These are phyloP conservation scores for Plutomurus gul DNA, from an alignment of 1,140 invertebrate genomes.

Conservation along the genomic window DNA sequence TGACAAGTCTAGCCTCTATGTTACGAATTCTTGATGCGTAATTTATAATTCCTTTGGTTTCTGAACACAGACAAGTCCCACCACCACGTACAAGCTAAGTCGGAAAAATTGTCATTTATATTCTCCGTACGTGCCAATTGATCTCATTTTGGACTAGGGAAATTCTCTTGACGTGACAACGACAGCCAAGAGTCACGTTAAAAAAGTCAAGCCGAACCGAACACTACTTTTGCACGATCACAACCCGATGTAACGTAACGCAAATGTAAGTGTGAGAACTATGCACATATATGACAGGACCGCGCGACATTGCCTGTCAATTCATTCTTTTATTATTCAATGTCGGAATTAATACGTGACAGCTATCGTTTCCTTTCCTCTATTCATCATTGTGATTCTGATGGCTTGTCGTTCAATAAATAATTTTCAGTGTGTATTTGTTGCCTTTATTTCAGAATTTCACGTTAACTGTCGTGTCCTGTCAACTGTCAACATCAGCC, in stretches of 20 bases:
- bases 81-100: not conserved
- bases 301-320: too few species aligned
- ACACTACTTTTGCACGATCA: not conserved
- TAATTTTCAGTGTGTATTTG: not conserved
- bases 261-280: not conserved
- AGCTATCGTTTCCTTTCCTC: not conserved
- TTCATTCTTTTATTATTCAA: too few species aligned
- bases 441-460: too few species aligned
- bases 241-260: not conserved
- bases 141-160: not conserved
- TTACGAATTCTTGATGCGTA: not conserved
- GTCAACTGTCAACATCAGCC: too few species aligned
- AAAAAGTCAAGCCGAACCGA: not conserved
- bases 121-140: not conserved
- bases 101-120: conserved; percentile 3
- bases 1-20: not conserved
- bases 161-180: not conserved
- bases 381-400: too few species aligned
- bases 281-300: not conserved
- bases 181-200: not conserved
- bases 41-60: not conserved
- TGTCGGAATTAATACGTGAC: conserved; percentile 12
- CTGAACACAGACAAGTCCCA: not conserved
- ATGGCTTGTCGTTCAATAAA: not conserved
- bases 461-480: too few species aligned